Evolutionary conservation across 2,113 vertebrate species (phyloP).

Genomic region (Addax nasomaculatus): DNA sequence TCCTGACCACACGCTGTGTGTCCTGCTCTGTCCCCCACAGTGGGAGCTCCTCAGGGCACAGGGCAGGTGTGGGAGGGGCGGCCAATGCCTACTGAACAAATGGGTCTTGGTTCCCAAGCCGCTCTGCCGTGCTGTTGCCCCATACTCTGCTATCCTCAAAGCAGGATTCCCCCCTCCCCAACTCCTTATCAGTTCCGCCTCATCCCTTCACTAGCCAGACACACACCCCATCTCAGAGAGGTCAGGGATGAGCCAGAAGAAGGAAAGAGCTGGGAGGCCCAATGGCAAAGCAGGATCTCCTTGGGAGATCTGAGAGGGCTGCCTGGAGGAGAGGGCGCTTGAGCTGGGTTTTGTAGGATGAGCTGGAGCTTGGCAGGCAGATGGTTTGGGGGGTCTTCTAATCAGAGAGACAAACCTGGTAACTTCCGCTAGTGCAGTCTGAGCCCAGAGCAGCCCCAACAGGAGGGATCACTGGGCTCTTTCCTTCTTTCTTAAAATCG

Average conservation of each 20-base stretch:
- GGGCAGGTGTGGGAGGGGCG: background rate
- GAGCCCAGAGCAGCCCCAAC: background rate
- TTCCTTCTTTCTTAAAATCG: background rate
- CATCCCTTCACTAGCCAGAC: background rate
- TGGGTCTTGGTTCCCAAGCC: background rate
- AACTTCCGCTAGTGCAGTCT: background rate
- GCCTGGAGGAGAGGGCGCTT: background rate
- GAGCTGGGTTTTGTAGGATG: background rate
- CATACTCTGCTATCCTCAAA: background rate
- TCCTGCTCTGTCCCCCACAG: background rate
- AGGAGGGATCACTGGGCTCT: background rate
- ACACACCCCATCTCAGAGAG: background rate
- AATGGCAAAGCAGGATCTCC: background rate
- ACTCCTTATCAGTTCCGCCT: background rate
- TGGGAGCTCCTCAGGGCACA: background rate
- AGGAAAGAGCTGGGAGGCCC: background rate
- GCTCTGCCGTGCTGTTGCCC: background rate
- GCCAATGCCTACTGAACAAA: background rate
- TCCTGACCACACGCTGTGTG: background rate
- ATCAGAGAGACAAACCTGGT: background rate
- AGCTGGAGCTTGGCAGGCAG: background rate
- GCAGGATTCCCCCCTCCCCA: background rate
- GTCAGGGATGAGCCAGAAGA: background rate
- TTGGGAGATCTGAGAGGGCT: background rate
- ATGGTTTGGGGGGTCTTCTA: background rate